These are phyloP conservation scores for Coendou prehensilis DNA, from an alignment of 2,797 vertebrate species.

Conservation along the genomic window DNA sequence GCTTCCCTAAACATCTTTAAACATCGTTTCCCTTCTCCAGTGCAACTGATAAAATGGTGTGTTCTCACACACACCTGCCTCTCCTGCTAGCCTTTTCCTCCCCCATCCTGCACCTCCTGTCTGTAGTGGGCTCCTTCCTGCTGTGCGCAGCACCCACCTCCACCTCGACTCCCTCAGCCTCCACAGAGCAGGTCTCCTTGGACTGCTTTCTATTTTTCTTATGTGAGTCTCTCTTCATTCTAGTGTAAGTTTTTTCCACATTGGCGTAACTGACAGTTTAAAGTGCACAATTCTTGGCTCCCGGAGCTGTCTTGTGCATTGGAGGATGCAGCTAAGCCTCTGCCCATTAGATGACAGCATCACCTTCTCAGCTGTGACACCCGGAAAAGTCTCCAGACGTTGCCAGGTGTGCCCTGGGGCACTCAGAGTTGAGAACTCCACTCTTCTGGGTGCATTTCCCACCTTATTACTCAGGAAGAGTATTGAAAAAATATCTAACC, in stretches of 20 bases:
- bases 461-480: not conserved
- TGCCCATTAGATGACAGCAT: not conserved
- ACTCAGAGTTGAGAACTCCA: not conserved
- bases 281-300: not conserved
- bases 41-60: not conserved
- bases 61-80: not conserved
- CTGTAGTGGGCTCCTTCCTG: not conserved
- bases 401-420: not conserved
- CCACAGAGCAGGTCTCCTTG: not conserved
- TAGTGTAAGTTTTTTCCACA: not conserved
- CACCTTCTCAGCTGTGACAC: not conserved
- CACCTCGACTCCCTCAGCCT: not conserved
- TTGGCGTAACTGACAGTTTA: not conserved
- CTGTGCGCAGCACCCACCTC: accelerated
- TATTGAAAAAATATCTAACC: not conserved
- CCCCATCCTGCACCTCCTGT: not conserved
- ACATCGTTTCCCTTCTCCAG: accelerated
- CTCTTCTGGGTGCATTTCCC: not conserved
- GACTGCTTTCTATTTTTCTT: not conserved
- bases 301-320: not conserved
- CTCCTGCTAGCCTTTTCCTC: not conserved
- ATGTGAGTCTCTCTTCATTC: not conserved
- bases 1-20: not conserved
- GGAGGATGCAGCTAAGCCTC: not conserved
- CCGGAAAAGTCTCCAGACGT: not conserved